Base-by-base conservation (phyloP, 2,888 invertebrate genomes). In the Phengaris alcon region DNA sequence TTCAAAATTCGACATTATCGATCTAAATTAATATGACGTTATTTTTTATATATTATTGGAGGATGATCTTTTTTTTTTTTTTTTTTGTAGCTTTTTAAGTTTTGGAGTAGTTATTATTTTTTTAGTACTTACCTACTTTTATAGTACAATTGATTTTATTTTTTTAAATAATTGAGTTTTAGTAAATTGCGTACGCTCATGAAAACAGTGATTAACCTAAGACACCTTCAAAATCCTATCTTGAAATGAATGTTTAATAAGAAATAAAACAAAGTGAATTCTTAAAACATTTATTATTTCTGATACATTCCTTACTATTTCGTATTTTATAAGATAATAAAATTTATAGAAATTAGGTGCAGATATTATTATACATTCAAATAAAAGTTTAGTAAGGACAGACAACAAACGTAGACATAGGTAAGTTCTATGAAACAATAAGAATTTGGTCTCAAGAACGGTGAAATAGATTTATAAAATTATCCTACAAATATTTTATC, bases 251-350 rank as follows among this genome's bases (percentile, higher is more conserved):
- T 35, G 35, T 35, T 8, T 57, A 59, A 22, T 9, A 0, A 59
- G 22, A 75, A 80, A 79, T 72, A 79, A 76, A 73, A 75, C 69
- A 76, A 74, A 59, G 44, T 48, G 74, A 78, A 85, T 88, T 85
- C 90, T 90, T 80, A 86, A 90, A 91, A 92, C 91, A 91, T 92
- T 91, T 92, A 90, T 90, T 91, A 76, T 75, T 75, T 85, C 82
- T 84, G 83, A 88, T 85, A 89, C 84, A 88, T 84, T 80, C 78
- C 84, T 84, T 81, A 83, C 84, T 86, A 85, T 82, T 82, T 80
- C 82, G 80, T 79, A 81, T 85, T 87, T 88, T 84, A 88, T 85
- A 75, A 35, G 35, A 79, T 80, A 75, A 78, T 83, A 85, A 85
- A 86, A 87, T 84, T 80, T 79, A 78, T 76, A 76, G 57, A 75